phyloP scores from a whole-genome alignment of 92 coral and sea anemone genomes.

The Meandrina meandrites region DNA sequence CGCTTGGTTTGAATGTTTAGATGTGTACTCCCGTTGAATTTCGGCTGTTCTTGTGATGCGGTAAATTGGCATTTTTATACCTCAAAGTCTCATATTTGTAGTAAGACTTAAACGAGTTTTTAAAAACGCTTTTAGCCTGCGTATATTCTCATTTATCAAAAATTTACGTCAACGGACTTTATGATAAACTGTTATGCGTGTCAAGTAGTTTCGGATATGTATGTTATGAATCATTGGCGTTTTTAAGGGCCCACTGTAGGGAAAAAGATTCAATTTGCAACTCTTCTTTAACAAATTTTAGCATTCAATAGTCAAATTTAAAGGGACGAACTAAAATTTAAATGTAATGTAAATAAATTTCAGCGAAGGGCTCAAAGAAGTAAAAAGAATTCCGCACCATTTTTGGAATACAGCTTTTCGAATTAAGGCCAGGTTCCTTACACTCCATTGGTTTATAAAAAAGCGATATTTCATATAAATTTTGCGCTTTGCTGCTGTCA shows the following conservation, averaged over 20 bases:
- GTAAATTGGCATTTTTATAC: not conserved
- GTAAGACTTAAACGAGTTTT: not conserved
- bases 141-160: not conserved
- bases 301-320: not conserved
- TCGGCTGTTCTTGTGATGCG: not conserved
- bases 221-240: not conserved
- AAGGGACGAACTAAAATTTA: not conserved
- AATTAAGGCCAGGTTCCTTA: not conserved
- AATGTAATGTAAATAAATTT: conserved; percentile 6
- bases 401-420: not conserved
- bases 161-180: not conserved
- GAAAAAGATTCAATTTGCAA: not conserved
- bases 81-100: not conserved
- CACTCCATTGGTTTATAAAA: not conserved
- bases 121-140: not conserved
- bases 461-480: not conserved
- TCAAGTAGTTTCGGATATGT: not conserved
- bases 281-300: not conserved
- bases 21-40: not conserved
- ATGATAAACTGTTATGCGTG: not conserved
- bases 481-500: not conserved
- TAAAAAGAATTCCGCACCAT: not conserved
- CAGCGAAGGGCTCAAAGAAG: not conserved
- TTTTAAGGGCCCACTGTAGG: not conserved
- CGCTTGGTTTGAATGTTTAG: not conserved